Evolutionary conservation across 1,140 invertebrate genomes (phyloP), one percentile per base, ranked within the genome.

Genomic region (Cherax quadricarinatus): DNA sequence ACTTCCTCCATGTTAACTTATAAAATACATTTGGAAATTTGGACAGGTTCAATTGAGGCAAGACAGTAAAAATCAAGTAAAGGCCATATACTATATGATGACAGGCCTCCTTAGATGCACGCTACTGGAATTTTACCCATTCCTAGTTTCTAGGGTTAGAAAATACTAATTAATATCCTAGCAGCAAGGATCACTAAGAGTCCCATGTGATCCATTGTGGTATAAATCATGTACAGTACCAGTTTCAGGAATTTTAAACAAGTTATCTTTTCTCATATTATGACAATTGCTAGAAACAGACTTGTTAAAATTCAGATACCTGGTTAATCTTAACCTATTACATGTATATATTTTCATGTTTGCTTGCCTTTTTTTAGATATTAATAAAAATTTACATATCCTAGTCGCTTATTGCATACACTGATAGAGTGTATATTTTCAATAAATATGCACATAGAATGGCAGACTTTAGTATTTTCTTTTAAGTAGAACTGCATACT

Each of bases 71-170:
- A 49, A 73, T 3, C 24, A 83, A 89, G 21, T 82, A 82, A 88
- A 62, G 88, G 88, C 80, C 88, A 89, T 82, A 89, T 51, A 60
- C 81, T 73, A 51, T 89, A 60, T 70, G 79, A 89, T 89, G 88
- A 89, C 88, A 89, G 88, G 88, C 88, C 88, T 89, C 88, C 75
- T 53, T 82, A 89, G 78, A 51, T 89, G 88, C 88, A 89, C 88
- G 88, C 80, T 89, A 83, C 60, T 81, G 80, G 88, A 89, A 89
- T 89, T 80, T 85, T 85, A 79, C 53, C 57, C 48, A n/a, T n/a
- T 57, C 18, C 66, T 88, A 60, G 81, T 88, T 81, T 88, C 57
- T 89, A 70, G 79, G 88, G 88, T 80, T 89, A 89, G 88, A 49
- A 70, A 30, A 30, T 82, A 82, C 80, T 53, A 89, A 41, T 70